Conservation (phyloP, 2,113 vertebrate genomes). For the Chaetodon trifascialis region DNA sequence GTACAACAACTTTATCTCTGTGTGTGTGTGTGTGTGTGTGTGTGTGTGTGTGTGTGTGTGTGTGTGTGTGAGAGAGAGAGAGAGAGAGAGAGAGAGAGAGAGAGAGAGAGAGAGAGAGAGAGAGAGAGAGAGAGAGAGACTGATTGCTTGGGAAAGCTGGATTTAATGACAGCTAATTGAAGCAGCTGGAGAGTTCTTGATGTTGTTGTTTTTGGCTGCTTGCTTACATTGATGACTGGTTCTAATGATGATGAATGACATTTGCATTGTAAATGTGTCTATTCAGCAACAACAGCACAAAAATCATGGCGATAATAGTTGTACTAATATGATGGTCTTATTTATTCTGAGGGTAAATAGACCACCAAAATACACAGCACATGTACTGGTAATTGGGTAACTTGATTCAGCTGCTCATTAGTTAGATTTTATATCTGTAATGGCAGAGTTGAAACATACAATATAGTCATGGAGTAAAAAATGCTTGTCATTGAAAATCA, state of each 20-base stretch:
- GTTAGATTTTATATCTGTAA: slow-evolving; percentile 3
- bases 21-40: background rate
- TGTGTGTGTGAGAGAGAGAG: slow-evolving; percentile 26
- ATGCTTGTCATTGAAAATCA: background rate
- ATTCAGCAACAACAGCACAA: slow-evolving; percentile 57
- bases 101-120: slow-evolving; percentile 8
- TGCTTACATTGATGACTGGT: slow-evolving; percentile 61
- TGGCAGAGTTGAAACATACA: background rate
- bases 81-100: slow-evolving; percentile 28
- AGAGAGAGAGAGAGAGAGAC: slow-evolving; percentile 33
- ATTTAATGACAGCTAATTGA: slow-evolving; percentile 80
- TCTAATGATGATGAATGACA: slow-evolving; percentile 32
- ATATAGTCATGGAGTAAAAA: background rate
- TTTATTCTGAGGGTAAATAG: slow-evolving; percentile 27
- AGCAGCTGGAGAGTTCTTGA: slow-evolving; percentile 52
- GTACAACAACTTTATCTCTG: too few species aligned
- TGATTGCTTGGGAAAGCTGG: slow-evolving; percentile 74
- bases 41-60: slow-evolving; percentile 53
- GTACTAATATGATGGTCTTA: slow-evolving; percentile 37
- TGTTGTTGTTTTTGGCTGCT: slow-evolving; percentile 35
- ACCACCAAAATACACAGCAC: background rate
- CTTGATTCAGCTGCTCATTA: background rate
- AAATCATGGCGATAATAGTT: slow-evolving; percentile 43
- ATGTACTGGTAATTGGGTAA: slow-evolving; percentile 10
- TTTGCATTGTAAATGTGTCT: slow-evolving; percentile 70